Evolutionary conservation across 2,113 vertebrate genomes (phyloP).

Genomic region (Scytalopus superciliaris): DNA sequence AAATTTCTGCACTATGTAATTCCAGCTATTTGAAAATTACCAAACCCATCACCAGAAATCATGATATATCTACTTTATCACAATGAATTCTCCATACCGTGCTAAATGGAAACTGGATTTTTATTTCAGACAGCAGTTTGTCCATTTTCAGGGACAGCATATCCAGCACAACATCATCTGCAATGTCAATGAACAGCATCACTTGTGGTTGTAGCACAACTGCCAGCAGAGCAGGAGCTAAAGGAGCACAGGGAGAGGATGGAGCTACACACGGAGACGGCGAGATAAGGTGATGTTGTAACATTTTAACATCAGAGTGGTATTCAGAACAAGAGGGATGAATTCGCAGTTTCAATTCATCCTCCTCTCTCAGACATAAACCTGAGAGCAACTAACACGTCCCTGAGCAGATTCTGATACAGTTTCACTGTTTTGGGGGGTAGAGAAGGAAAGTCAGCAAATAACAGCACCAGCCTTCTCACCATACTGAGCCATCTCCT

Average conservation of each 20-base stretch:
- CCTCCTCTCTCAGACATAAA: neutral
- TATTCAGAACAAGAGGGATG: neutral
- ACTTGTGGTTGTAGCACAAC: neutral
- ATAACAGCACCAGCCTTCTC: neutral
- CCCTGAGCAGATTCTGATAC: neutral
- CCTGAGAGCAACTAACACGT: neutral
- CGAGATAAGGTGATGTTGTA: neutral
- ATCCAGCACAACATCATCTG: slow-evolving; percentile 65
- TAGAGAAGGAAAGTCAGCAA: neutral
- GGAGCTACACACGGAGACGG: neutral
- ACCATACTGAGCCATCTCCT: slow-evolving; percentile 65
- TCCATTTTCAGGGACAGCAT: slow-evolving; percentile 36
- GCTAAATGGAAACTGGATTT: slow-evolving; percentile 60
- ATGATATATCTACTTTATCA: neutral
- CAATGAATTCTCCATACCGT: slow-evolving; percentile 44
- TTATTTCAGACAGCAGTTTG: slow-evolving; percentile 62
- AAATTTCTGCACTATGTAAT: neutral
- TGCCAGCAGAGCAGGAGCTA: neutral
- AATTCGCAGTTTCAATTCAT: neutral
- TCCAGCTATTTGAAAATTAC: neutral
- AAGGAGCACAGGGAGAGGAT: neutral
- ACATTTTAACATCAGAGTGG: neutral
- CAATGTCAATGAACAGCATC: neutral
- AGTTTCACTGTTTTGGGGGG: neutral
- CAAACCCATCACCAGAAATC: neutral